These are phyloP conservation scores for Dendronephthya gigantea DNA, from an alignment of 64 coral and sea anemone genomes.

Conservation along the genomic window DNA sequence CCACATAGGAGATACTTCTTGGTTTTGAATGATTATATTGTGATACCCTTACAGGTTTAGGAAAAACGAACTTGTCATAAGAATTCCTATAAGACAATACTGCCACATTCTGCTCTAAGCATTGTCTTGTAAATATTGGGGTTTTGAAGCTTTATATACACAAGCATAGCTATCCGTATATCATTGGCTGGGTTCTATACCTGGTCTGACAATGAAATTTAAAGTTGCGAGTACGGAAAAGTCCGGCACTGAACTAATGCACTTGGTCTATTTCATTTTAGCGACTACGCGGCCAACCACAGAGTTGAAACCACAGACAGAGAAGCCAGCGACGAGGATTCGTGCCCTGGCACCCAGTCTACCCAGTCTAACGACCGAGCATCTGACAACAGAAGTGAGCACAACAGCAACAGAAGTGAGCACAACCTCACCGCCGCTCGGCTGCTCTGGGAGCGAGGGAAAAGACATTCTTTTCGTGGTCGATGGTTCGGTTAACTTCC, in stretches of 20 bases:
- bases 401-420: neutral
- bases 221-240: too few relatives aligned
- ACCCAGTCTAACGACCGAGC: neutral
- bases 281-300: neutral
- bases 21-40: too few relatives aligned
- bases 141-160: too few relatives aligned
- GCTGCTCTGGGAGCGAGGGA: neutral
- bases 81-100: too few relatives aligned
- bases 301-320: neutral
- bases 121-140: too few relatives aligned
- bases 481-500: neutral
- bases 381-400: neutral
- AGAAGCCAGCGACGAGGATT: neutral
- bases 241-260: neutral
- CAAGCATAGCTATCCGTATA: too few relatives aligned
- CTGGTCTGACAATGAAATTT: too few relatives aligned
- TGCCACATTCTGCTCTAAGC: too few relatives aligned
- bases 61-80: too few relatives aligned
- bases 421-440: neutral
- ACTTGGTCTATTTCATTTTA: neutral
- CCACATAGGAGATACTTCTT: too few relatives aligned
- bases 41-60: too few relatives aligned
- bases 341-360: neutral
- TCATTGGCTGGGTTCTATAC: too few relatives aligned
- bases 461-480: conserved; percentile 2